Evolutionary conservation across 2,113 vertebrate genomes (phyloP).

Genomic region (Tenrec ecaudatus): DNA sequence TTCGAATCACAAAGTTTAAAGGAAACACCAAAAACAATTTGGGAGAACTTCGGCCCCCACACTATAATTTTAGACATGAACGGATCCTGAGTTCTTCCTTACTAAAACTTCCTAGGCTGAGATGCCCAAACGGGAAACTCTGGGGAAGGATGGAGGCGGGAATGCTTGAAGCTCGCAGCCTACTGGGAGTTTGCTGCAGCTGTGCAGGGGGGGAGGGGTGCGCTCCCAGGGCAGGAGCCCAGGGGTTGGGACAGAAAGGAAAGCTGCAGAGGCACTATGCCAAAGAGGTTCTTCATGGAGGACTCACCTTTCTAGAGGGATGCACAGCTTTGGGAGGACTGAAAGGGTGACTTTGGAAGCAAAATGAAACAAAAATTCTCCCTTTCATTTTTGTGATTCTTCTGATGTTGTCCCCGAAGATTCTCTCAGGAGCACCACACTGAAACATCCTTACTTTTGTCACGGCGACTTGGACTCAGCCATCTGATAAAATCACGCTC

Average conservation of each 20-base stretch:
- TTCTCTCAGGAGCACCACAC: neutral
- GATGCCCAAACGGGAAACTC: neutral
- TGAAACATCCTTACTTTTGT: neutral
- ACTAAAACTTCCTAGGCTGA: neutral
- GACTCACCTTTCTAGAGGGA: neutral
- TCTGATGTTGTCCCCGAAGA: neutral
- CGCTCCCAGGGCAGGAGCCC: neutral
- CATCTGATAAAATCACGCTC: neutral
- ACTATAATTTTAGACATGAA: neutral
- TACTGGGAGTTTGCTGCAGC: neutral
- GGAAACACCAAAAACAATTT: neutral
- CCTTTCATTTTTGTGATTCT: neutral
- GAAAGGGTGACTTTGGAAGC: neutral
- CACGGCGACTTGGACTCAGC: neutral
- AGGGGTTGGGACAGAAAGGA: neutral
- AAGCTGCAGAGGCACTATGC: neutral
- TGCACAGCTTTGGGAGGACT: neutral
- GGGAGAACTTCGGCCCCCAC: neutral
- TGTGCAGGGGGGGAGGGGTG: neutral
- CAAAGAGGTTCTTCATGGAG: neutral
- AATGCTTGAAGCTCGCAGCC: neutral
- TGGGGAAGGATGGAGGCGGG: neutral
- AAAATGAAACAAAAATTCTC: neutral
- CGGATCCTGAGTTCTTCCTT: neutral
- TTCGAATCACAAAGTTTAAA: slow-evolving; percentile 22